These are phyloP conservation scores for Melanerpes formicivorus DNA, from an alignment of 2,113 vertebrate genomes.

Conservation along the genomic window DNA sequence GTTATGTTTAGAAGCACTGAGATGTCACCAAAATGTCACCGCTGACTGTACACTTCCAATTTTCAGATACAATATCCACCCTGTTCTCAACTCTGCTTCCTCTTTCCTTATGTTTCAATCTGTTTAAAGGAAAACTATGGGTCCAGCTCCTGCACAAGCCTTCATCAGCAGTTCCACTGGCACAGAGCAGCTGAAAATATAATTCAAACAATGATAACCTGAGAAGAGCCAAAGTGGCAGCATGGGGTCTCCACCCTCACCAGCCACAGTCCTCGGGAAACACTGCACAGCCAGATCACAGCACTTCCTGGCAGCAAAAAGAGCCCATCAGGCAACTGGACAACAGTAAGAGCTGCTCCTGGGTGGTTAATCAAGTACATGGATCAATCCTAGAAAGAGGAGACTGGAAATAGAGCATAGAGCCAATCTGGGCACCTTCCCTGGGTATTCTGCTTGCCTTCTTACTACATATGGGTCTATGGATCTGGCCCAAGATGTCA, in stretches of 20 bases:
- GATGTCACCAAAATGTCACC: not conserved
- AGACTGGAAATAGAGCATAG: not conserved
- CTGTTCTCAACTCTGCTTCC: not conserved
- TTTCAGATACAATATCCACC: not conserved
- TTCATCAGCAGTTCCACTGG: not conserved
- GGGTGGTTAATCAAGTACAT: not conserved
- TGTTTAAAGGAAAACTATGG: not conserved
- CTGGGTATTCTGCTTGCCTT: not conserved
- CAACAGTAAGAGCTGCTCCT: not conserved
- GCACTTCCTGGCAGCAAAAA: not conserved
- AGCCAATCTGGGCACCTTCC: not conserved
- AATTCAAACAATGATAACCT: accelerated
- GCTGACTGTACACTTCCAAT: not conserved
- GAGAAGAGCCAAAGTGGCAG: not conserved
- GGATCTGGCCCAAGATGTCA: accelerated
- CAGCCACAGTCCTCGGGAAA: not conserved
- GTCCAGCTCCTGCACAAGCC: not conserved
- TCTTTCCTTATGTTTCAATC: not conserved
- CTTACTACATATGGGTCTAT: accelerated
- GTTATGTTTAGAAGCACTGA: not conserved
- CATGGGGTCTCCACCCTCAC: too few relatives aligned
- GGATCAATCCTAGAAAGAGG: not conserved
- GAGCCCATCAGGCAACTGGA: not conserved
- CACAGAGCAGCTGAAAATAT: not conserved
- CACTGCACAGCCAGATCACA: accelerated